Percentiles rank a stretch among this genome's conserved stretches.
Evolutionary conservation across 1,140 invertebrate species (phyloP).

Genomic region (Chironomus striatipennis): DNA sequence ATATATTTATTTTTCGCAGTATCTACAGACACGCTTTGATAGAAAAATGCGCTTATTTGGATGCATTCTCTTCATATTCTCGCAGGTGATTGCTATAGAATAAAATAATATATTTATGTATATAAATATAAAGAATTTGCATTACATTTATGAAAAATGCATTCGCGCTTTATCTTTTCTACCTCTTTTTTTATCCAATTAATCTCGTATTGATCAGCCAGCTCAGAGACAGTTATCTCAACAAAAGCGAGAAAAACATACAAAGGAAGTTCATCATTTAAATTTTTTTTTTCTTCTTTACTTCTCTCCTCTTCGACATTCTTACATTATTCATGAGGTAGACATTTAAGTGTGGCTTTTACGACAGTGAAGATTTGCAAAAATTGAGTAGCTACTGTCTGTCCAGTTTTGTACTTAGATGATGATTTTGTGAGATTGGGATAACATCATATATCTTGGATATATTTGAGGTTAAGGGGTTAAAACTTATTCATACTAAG

Average conservation of each 20-base stretch:
- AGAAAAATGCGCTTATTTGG: conserved; percentile 61
- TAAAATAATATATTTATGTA: conserved; percentile 24
- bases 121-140: background rate
- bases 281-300: conserved; percentile 39
- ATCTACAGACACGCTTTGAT: conserved; percentile 70
- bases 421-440: too few relatives aligned
- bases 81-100: background rate
- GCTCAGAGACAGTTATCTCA: background rate
- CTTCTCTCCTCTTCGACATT: conserved; percentile 35
- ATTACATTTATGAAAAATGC: background rate
- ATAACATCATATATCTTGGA: too few relatives aligned
- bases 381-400: too few relatives aligned
- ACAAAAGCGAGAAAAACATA: background rate
- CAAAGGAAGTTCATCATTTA: conserved; percentile 31
- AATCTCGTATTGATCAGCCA: conserved; percentile 6
- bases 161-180: background rate
- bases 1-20: conserved; percentile 11
- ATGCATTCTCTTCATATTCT: conserved; percentile 51
- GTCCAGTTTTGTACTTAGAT: too few relatives aligned
- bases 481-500: too few relatives aligned
- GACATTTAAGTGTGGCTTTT: background rate
- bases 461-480: too few relatives aligned
- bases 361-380: too few relatives aligned
- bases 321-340: conserved; percentile 29
- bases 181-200: background rate